Conservation (phyloP, 2,888 invertebrate species). For the Auanema sp. region DNA sequence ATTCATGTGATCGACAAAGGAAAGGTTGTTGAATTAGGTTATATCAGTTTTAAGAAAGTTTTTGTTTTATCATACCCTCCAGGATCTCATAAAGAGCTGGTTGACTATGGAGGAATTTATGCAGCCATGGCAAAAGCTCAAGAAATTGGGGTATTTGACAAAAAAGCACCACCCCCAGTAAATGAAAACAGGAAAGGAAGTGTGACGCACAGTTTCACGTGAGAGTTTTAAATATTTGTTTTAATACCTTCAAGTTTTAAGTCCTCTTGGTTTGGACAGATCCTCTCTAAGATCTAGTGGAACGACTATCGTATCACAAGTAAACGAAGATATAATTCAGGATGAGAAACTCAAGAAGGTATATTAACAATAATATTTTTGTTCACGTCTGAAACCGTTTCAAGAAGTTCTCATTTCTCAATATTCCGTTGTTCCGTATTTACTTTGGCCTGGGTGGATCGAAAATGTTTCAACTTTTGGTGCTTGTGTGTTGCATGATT, state of each 20-base stretch:
- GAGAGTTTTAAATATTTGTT: not conserved
- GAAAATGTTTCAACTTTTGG: not conserved
- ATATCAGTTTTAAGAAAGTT: not conserved
- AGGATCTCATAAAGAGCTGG: conserved; percentile 21
- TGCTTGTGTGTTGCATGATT: conserved; percentile 8
- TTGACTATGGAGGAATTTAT: conserved; percentile 19
- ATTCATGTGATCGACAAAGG: conserved; percentile 45
- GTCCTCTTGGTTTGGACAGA: not conserved
- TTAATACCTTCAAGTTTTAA: not conserved
- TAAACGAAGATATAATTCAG: not conserved
- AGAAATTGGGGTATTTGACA: conserved; percentile 19
- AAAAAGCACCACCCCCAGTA: not conserved
- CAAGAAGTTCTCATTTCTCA: too few relatives aligned
- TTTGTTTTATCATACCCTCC: not conserved
- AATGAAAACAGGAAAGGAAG: not conserved
- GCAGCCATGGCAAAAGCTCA: conserved; percentile 29
- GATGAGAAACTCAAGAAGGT: too few relatives aligned
- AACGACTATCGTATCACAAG: not conserved
- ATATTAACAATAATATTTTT: too few relatives aligned
- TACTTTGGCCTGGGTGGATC: conserved; percentile 7
- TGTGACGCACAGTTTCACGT: not conserved
- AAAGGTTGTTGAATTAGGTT: conserved; percentile 24
- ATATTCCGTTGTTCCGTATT: conserved; percentile 1
- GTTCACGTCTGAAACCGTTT: too few relatives aligned
- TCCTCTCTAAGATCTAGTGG: not conserved